Base-by-base conservation (phyloP, 2,113 vertebrate genomes). In the Acanthisitta chloris region DNA sequence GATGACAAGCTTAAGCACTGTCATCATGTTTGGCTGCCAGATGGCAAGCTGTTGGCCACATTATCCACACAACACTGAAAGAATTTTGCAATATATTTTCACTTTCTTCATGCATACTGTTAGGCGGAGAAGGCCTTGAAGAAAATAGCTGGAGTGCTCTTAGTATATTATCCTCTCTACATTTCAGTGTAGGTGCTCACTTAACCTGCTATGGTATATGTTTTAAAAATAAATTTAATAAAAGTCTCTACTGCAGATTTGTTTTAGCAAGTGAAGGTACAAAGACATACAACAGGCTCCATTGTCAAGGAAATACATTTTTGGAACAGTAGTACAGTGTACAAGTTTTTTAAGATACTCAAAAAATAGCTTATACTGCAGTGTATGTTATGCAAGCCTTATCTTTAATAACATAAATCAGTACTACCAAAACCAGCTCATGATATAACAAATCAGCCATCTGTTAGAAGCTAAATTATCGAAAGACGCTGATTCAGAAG, bases 301-400 rank as follows among this genome's bases (percentile, higher is more conserved):
- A 51, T 55, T 23, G 64, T 28, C 49, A 82, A 69, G 24, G 34
- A 90, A 87, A 73, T 40, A 33, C 7, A 40, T 69, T 85, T 72
- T 58, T 43, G 49, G 29, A 12, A 77, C 34, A 82, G 12, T 4
- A 86, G 55, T 29, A 40, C 16, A 28, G 31, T 3, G 6, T 36
- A 71, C 8, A 71, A 58, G 17, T 70, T 90, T 74, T 73, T 19
- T 17, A 81, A 59, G 59, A 42, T 26, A 73, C 34, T 90, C 12
- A 77, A 81, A 61, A 80, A 78, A 69, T 36, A 88, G n/a, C 51
- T 88, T 74, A 73, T 51, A 48, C 25, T 83, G 76, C 71, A 38
- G 6, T 42, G 8, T 49, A 86, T 90, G 45, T 86, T 90, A 94
- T 46, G 58, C 58, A 96, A 97, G 66, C 71, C 46, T 66, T 45